Evolutionary conservation across 2,797 vertebrate species (phyloP), one percentile per base, ranked within the genome.

Genomic region (Leptodactylus fallax): DNA sequence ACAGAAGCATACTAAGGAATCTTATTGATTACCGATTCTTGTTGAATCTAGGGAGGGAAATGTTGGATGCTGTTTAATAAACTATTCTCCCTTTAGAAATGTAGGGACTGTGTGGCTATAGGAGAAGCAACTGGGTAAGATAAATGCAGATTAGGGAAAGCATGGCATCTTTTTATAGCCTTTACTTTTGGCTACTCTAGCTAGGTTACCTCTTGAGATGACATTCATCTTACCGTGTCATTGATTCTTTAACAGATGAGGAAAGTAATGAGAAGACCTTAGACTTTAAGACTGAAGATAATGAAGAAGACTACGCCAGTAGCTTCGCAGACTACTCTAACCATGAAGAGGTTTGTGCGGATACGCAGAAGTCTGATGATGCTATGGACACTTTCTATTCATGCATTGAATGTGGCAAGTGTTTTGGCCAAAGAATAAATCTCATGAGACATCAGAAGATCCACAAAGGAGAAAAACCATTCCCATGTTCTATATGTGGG

Each of bases 331-430:
- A 76, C 10, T 76, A 76, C 47, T 21, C 19, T 11, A 51, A 76
- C 19, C 3, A n/a, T 76, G 72, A 49, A n/a, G 72, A 51, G 13
- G 72, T 10, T 49, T 76, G 19, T 51, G 19, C 72, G 6, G 72
- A 76, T 51, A 13, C 47, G 0, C 71, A 47, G 12, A 74, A 74
- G 45, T 21, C 19, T 6, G 47, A 51, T 7, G 19, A 21, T 21
- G 16, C 47, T 2, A 6, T 11, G 6, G 47, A 76, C 1, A 13
- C 45, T 9, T 76, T 76, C 19, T 95, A 95, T 23, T 94, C 94
- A 10, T 95, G 95, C 88, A 92, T 93, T 0, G 95, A 95, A 90
- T 95, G 95, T 53, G 92, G 94, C 79, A 92, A 95, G 91, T 95
- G 94, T 90, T 95, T 95, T 85, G 92, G 12, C 0, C 90, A 93